Conservation (phyloP, 2,113 vertebrate species). For the Eptesicus fuscus region DNA sequence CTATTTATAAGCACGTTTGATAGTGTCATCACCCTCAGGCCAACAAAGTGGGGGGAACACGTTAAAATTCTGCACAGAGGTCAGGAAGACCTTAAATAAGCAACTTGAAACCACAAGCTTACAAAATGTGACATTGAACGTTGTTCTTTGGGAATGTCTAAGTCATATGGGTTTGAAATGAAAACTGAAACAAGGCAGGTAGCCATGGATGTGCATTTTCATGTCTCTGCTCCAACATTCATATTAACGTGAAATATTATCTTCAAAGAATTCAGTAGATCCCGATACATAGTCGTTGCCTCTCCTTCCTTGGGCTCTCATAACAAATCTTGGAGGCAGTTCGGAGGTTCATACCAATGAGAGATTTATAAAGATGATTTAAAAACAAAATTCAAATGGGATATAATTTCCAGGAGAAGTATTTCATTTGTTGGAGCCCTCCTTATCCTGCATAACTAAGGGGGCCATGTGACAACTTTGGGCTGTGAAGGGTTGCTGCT, state of each 20-base stretch:
- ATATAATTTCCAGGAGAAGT: slow-evolving; percentile 75
- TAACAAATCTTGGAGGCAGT: slow-evolving; percentile 39
- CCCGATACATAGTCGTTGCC: neutral
- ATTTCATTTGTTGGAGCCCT: slow-evolving; percentile 75
- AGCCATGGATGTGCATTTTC: neutral
- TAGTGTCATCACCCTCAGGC: slow-evolving; percentile 59
- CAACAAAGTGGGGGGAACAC: slow-evolving; percentile 60
- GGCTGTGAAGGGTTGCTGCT: slow-evolving; percentile 72
- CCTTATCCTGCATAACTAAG: slow-evolving; percentile 73
- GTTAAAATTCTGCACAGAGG: slow-evolving; percentile 77
- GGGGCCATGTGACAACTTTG: slow-evolving; percentile 78
- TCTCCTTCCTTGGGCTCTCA: neutral
- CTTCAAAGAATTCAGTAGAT: neutral
- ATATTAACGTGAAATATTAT: neutral
- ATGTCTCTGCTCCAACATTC: neutral
- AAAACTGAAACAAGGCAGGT: slow-evolving; percentile 51
- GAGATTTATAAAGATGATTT: slow-evolving; percentile 74
- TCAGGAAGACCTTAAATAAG: slow-evolving; percentile 77
- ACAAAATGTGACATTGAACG: slow-evolving; percentile 61
- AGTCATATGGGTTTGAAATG: slow-evolving; percentile 44
- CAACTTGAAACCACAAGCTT: slow-evolving; percentile 75
- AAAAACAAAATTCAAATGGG: slow-evolving; percentile 65
- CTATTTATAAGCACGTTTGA: slow-evolving; percentile 42
- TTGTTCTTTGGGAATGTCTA: slow-evolving; percentile 74
- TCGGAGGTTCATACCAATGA: slow-evolving; percentile 67